These are phyloP conservation scores for Drosophila funebris DNA, from an alignment of 1,140 invertebrate species.

Conservation along the genomic window DNA sequence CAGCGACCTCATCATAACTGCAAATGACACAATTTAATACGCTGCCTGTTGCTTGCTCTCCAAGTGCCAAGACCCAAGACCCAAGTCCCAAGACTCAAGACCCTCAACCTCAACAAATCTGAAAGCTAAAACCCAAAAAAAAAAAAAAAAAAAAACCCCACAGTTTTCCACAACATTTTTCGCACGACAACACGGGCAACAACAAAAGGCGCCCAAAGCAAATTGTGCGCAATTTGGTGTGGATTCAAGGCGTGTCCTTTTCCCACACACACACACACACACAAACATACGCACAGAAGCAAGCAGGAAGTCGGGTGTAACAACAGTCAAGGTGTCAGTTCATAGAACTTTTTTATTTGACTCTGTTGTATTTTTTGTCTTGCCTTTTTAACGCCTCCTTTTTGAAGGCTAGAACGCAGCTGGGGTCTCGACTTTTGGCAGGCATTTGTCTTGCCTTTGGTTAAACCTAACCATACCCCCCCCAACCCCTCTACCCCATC, in stretches of 20 bases:
- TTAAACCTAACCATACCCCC: neutral
- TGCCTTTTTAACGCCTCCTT: constrained; percentile 54
- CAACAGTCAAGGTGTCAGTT: constrained; percentile 49
- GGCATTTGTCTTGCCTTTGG: constrained; percentile 60
- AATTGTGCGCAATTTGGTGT: constrained; percentile 59
- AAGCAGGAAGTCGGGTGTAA: neutral
- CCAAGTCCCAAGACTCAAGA: neutral
- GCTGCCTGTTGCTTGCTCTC: constrained; percentile 34
- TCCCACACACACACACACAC: constrained; percentile 6
- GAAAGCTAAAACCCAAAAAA: neutral
- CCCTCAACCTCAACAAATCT: neutral
- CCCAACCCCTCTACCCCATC: too few species aligned
- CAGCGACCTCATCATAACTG: constrained; percentile 17
- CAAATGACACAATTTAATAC: constrained; percentile 5
- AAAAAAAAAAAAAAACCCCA: neutral
- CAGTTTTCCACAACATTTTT: constrained; percentile 24
- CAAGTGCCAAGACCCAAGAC: neutral
- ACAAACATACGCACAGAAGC: neutral
- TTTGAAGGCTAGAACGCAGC: constrained; percentile 11
- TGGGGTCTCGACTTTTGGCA: constrained; percentile 27
- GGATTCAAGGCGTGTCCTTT: constrained; percentile 27
- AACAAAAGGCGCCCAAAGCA: constrained; percentile 29
- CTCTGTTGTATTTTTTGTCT: constrained; percentile 24
- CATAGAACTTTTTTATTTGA: constrained; percentile 37
- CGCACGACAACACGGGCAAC: constrained; percentile 17